These are phyloP conservation scores for Caenorhabditis brenneri DNA, from an alignment of 1,140 invertebrate genomes.

Conservation along the genomic window DNA sequence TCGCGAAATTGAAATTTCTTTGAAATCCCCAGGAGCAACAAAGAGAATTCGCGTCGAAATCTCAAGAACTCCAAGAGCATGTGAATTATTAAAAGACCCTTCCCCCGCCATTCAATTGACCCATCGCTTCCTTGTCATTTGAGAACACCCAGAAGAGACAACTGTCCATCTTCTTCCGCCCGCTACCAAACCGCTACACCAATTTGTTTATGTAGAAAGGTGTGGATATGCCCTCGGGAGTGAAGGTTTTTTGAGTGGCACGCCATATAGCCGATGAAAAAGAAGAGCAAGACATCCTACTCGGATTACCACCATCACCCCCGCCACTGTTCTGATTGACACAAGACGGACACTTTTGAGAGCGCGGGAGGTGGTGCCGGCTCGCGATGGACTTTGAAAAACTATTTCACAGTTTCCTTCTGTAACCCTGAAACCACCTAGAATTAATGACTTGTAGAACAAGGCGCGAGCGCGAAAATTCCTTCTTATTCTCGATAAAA, in stretches of 20 bases:
- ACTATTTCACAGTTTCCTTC: too few relatives aligned
- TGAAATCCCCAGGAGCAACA: too few relatives aligned
- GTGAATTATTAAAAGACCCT: too few relatives aligned
- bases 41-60: too few relatives aligned
- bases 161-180: background rate
- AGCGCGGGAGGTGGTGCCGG: too few relatives aligned
- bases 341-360: background rate
- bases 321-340: conserved; percentile 19
- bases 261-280: background rate
- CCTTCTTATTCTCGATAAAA: background rate
- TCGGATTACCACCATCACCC: conserved; percentile 10
- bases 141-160: background rate
- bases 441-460: too few relatives aligned
- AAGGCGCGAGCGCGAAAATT: too few relatives aligned
- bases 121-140: too few relatives aligned
- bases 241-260: background rate
- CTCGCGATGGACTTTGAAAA: too few relatives aligned
- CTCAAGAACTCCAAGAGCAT: too few relatives aligned
- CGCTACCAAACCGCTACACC: background rate
- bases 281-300: background rate
- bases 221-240: background rate
- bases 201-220: conserved; percentile 3
- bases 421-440: too few relatives aligned
- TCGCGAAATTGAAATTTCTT: background rate
- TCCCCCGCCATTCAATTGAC: too few relatives aligned